Evolutionary conservation across 2,113 vertebrate genomes (phyloP).

Genomic region (Rhadina sibilatrix): DNA sequence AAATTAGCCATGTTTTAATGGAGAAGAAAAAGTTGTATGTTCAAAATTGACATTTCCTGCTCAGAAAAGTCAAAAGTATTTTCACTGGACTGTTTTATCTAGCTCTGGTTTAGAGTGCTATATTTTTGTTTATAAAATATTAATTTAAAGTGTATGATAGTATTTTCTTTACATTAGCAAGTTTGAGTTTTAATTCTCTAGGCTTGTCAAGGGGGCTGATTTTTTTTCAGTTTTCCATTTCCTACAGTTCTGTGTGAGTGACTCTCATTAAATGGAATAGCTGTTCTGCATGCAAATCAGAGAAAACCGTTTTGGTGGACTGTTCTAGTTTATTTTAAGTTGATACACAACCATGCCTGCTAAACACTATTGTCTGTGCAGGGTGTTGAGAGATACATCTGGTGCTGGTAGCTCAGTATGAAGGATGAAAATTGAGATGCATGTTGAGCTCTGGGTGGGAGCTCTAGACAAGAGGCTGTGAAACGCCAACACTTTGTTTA

Average conservation of each 20-base stretch:
- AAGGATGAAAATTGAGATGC: not conserved
- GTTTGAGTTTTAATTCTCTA: not conserved
- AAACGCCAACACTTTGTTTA: not conserved
- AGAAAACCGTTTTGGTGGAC: not conserved
- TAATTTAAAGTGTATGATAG: not conserved
- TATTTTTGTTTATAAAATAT: not conserved
- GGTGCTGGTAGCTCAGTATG: not conserved
- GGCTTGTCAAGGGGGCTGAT: not conserved
- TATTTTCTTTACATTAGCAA: not conserved
- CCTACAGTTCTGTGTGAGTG: conserved; percentile 11
- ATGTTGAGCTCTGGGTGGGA: not conserved
- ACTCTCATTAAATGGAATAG: not conserved
- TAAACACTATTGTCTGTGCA: not conserved
- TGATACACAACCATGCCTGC: not conserved
- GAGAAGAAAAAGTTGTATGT: not conserved
- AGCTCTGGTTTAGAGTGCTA: not conserved
- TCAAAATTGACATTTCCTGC: not conserved
- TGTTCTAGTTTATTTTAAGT: not conserved
- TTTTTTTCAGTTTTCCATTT: conserved; percentile 12
- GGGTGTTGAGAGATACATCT: not conserved
- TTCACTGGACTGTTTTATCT: not conserved
- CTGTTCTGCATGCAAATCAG: not conserved
- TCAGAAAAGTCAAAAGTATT: not conserved
- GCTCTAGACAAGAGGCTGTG: fast-evolving
- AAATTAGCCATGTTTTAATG: not conserved